Evolutionary conservation across 1,140 invertebrate species (phyloP), one percentile per base, ranked within the genome.

Genomic region (Neodiprion virginianus): DNA sequence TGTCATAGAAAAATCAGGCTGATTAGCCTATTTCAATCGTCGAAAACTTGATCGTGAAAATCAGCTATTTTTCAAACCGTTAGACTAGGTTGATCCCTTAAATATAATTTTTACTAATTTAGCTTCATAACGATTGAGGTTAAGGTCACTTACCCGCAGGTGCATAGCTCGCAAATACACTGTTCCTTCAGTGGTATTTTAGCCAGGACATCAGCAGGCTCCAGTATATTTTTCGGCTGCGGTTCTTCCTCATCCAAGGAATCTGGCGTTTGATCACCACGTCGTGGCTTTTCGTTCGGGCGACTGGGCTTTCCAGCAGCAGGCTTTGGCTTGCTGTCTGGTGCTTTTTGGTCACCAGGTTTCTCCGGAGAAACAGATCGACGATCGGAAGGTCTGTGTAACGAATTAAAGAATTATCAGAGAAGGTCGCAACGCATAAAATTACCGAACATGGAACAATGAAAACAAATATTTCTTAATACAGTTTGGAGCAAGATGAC

Each of bases 81-180:
- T 40, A 40, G 2, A 40, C 28, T 40, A 3, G 28, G 5, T 3
- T 40, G 28, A 40, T 40, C 28, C 28, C 5, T 40, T 40, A 40
- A 40, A 40, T 40, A 3, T 40, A 5, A 40, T 40, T 40, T 40
- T 40, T 40, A 21, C 28, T 1, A 40, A 40, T 40, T 40, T 5
- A 40, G 28, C 28, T 40, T 40, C 28, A 40, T 61, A 61, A 61
- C 8, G 11, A 61, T 12, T 61, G 5, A 69, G 76, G 74, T 49
- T 74, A 75, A 72, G 61, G 70, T 73, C n/a, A 93, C 94, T 94
- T 89, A 96, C 95, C 95, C 95, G 88, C 95, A 96, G 82, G 95
- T 96, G 84, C 95, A 96, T 66, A 96, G 93, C 89, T 96, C 94
- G 85, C 95, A 96, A 78, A 96, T 95, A 82, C 95, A 96, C 85